Base-by-base conservation (phyloP, 2,113 vertebrate species). In the human region DNA sequence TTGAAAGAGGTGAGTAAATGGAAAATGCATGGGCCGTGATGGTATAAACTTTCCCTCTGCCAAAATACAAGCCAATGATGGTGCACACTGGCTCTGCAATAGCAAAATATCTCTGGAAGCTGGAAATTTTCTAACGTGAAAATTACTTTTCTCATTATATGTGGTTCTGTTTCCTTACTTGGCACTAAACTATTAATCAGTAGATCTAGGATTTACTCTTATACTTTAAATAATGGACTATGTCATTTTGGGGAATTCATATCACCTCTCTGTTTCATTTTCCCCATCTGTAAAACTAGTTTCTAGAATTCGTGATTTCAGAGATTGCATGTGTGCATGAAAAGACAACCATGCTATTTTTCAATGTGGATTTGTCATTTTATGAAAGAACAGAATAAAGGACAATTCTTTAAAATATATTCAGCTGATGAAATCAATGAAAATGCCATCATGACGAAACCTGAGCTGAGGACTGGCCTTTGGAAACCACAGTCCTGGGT, bases 71-170 rank as follows among this genome's bases (percentile, higher is more conserved):
- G 52, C 61, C 40, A 83, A 14, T 45, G 22, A 61, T 6, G 32
- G 48, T 32, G 40, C 40, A 68, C 23, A 52, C 6, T 91, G 59
- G 73, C 22, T 93, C n/a, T 80, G 30, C 43, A 22, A 61, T 70
- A 76, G n/a, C 14, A 7, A 96, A 68, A 27, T 86, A 75, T 73
- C 18, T 35, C 73, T 89, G 70, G 61, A 89, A 89, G 38, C 35
- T 82, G 23, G 35, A 7, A 57, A 75, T 86, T 94, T n/a, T 96
- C n/a, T 88, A 89, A 89, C 11, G 18, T 70, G 57, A 95, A 90
- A 97, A 94, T 79, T 79, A 85, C 55, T 92, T 95, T 86, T 92
- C 88, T 84, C 70, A 79, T 94, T 92, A 43, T 68, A 86, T 68
- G 16, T 55, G n/a, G 89, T 94, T 96, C 30, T 55, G 18, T 85